Evolutionary conservation across 1,140 invertebrate species (phyloP), one percentile per base, ranked within the genome.

Genomic region (Pollicipes pollicipes): DNA sequence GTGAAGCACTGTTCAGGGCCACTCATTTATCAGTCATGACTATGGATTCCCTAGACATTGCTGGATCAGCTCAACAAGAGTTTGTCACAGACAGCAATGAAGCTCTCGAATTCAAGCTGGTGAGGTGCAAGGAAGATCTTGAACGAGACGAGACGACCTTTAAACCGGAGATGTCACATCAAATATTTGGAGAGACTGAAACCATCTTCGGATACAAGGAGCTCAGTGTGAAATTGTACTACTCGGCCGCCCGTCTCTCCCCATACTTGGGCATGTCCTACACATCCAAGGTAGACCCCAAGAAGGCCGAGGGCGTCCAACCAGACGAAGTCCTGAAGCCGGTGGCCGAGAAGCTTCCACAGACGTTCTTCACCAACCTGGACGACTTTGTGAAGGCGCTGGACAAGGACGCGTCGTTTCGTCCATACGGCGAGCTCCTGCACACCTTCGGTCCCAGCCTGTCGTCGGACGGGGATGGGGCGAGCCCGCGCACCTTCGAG

Each of bases 181-280:
- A 45, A 24, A 37, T 75, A 75, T 74, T 77, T 30, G 77, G 70
- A 80, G 79, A 32, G 74, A 89, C 88, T 75, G 94, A 97, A 81
- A 90, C 85, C 72, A 94, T 97, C 78, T 96, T 95, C 84, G 95
- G 95, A n/a, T 97, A 95, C 77, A 86, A 88, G 78, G 87, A 92
- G 77, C 80, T 95, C 29, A 83, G 84, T 72, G 85, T 97, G 8
- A 84, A 87, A 68, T 78, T 97, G 21, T 90, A 88, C 76, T 95
- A 93, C 78, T 87, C 86, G 73, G 91, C 92, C 69, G 89, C 87
- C 35, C 88, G 85, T 70, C 82, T 95, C 66, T 85, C 85, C 73
- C 87, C 89, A 29, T 93, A 87, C 76, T 75, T 90, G 1, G 83
- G 84, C 63, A 82, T 89, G 70, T 81, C 79, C n/a, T 89, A 85